Evolutionary conservation across 2,888 invertebrate genomes (phyloP).

Genomic region (Nymphalis polychloros): DNA sequence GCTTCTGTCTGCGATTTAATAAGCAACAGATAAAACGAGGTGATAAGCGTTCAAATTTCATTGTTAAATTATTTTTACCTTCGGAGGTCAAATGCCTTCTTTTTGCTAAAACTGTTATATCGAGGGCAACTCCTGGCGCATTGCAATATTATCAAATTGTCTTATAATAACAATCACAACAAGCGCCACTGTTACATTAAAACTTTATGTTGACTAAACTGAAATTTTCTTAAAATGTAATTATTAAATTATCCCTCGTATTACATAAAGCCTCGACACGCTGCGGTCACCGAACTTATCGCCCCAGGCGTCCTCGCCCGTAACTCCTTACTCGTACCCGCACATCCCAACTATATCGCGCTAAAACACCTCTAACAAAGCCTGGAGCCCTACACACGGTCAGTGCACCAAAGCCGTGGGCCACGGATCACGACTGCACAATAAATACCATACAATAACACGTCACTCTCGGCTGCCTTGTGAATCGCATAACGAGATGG

Average conservation of each 20-base stretch:
- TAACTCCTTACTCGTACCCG: conserved; percentile 40
- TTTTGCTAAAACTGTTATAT: too few relatives aligned
- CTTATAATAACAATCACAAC: too few relatives aligned
- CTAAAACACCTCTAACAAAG: conserved; percentile 20
- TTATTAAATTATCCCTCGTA: neutral
- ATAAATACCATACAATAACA: conserved; percentile 14
- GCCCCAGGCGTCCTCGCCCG: conserved; percentile 44
- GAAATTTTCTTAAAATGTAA: too few relatives aligned
- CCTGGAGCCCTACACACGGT: conserved; percentile 26
- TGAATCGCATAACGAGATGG: neutral
- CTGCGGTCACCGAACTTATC: conserved; percentile 47
- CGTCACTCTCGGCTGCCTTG: conserved; percentile 5
- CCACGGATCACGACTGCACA: conserved; percentile 7
- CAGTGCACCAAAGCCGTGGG: conserved; percentile 28
- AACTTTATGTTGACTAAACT: too few relatives aligned
- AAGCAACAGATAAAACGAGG: too few relatives aligned
- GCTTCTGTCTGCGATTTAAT: too few relatives aligned
- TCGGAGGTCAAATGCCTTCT: too few relatives aligned
- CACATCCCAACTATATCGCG: conserved; percentile 26
- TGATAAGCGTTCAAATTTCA: too few relatives aligned
- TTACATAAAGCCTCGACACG: conserved; percentile 17
- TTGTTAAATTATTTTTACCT: too few relatives aligned
- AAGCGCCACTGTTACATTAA: too few relatives aligned
- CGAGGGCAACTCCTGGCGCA: too few relatives aligned
- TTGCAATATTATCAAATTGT: too few relatives aligned